These are phyloP conservation scores for Lymantria dispar DNA, from an alignment of 2,888 invertebrate species.

Conservation along the genomic window DNA sequence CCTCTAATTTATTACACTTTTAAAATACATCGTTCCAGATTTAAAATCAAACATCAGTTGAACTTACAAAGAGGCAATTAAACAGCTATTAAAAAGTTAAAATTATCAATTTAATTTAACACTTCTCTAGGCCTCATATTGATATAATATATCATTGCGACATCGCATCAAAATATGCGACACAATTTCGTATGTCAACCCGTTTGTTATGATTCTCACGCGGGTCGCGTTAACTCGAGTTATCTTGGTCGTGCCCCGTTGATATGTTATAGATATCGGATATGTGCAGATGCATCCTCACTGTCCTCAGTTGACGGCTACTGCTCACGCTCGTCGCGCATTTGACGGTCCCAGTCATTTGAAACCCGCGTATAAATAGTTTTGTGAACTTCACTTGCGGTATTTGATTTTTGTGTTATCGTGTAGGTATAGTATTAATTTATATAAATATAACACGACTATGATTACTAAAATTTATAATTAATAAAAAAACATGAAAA, in stretches of 20 bases:
- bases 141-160: not conserved
- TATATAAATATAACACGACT: too few species aligned
- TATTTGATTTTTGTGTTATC: not conserved
- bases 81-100: too few species aligned
- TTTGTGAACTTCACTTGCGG: conserved; percentile 5
- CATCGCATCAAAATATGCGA: conserved; percentile 4
- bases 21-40: too few species aligned
- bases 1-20: too few species aligned
- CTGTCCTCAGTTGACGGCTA: conserved; percentile 54
- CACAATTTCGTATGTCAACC: conserved; percentile 28
- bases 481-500: too few species aligned
- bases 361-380: conserved; percentile 6
- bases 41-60: too few species aligned
- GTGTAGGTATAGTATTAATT: not conserved
- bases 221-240: conserved; percentile 45
- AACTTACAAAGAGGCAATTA: too few species aligned
- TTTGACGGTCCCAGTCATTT: conserved; percentile 21
- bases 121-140: too few species aligned
- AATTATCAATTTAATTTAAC: too few species aligned
- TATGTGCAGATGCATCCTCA: conserved; percentile 47
- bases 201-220: conserved; percentile 51
- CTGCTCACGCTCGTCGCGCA: conserved; percentile 51
- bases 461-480: too few species aligned
- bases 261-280: conserved; percentile 38
- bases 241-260: conserved; percentile 50